Percentiles rank a stretch among this genome's conserved stretches.
These are phyloP conservation scores for Caenorhabditis uteleia DNA, from an alignment of 2,888 invertebrate species.

Conservation along the genomic window DNA sequence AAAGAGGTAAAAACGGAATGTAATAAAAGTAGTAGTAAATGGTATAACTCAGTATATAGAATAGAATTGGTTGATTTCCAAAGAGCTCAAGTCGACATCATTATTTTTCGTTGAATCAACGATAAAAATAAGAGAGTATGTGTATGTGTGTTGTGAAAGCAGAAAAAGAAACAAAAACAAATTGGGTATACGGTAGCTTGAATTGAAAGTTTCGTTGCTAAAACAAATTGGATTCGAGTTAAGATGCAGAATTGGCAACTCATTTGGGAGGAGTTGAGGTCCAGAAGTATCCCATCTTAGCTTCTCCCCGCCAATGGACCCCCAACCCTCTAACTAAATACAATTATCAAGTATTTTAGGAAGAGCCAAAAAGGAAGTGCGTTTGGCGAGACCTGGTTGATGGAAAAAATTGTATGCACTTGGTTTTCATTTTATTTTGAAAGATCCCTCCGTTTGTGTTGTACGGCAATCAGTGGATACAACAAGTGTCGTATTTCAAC, in stretches of 20 bases:
- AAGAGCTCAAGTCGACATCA: no score
- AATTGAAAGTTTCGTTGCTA: no score
- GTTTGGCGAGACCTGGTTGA: not conserved
- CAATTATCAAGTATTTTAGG: conserved; percentile 42
- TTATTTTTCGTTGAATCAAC: no score
- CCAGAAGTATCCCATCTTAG: conserved; percentile 34
- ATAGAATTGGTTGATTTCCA: no score
- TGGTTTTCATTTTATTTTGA: not conserved
- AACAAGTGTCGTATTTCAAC: not conserved
- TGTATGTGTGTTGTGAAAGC: no score
- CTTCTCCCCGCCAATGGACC: conserved; percentile 5
- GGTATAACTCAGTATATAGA: no score
- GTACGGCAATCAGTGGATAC: conserved; percentile 4
- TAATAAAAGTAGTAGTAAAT: no score
- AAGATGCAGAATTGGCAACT: conserved; percentile 11
- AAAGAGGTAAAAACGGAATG: no score
- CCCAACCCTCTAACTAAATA: conserved; percentile 18
- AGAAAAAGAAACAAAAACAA: no score
- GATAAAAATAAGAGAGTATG: no score
- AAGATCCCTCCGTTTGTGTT: not conserved
- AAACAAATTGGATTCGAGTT: conserved; percentile 31
- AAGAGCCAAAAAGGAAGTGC: not conserved
- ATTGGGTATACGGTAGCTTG: conserved; percentile 31
- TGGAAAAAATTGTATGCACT: not conserved
- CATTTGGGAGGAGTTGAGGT: conserved; percentile 33